Percentiles rank a stretch among this genome's conserved stretches.
These are phyloP conservation scores for Phalacrocorax carbo DNA, from an alignment of 2,113 vertebrate species.

Conservation along the genomic window DNA sequence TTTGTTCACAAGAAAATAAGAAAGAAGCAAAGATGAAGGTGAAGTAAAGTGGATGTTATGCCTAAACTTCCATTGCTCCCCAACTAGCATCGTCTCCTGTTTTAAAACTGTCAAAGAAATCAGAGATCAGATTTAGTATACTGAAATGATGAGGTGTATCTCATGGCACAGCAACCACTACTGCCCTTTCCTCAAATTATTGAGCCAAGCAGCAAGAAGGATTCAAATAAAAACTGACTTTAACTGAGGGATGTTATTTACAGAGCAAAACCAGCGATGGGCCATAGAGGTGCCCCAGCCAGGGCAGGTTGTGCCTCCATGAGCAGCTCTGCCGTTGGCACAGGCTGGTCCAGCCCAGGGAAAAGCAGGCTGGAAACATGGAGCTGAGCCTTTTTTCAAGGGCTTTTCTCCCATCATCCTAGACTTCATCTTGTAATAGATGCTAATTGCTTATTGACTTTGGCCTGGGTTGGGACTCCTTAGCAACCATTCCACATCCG, in stretches of 20 bases:
- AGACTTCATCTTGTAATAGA: constrained; percentile 3
- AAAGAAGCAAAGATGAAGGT: not conserved
- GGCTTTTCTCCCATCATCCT: not conserved
- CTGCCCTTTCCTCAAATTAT: not conserved
- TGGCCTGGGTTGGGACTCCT: constrained; percentile 15
- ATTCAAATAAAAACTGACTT: not conserved
- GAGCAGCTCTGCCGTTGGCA: not conserved
- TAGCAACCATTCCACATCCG: not conserved
- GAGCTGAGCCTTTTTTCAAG: not conserved
- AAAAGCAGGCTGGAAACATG: not conserved
- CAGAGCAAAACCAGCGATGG: not conserved
- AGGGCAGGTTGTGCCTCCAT: fast-evolving
- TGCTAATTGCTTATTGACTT: constrained; percentile 38
- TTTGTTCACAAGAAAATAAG: not conserved
- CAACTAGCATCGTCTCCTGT: not conserved
- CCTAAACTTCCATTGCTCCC: not conserved
- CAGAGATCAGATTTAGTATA: not conserved
- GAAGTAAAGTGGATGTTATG: not conserved
- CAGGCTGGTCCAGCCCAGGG: not conserved
- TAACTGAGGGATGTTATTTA: not conserved
- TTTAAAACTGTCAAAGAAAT: not conserved
- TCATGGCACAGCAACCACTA: not conserved
- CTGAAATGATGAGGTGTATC: not conserved
- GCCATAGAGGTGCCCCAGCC: not conserved
- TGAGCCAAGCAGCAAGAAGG: not conserved